Percentiles rank a stretch among this genome's conserved stretches.
phyloP scores from a whole-genome alignment of 2,888 invertebrate species.

The Macroteleia sp. region DNA sequence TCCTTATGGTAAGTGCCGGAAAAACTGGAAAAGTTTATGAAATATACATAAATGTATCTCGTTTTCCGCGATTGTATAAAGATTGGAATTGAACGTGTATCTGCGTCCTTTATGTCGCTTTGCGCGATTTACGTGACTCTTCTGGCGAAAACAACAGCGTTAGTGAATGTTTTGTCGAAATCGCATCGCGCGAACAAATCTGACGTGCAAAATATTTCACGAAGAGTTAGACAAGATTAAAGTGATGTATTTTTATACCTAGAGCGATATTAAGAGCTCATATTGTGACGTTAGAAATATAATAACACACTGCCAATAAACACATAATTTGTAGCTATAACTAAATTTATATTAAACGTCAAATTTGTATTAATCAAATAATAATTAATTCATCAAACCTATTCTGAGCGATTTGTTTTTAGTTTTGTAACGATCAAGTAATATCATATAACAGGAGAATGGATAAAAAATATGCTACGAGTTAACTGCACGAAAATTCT shows the following conservation, averaged over 20 bases:
- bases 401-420: no score
- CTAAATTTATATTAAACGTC: no score
- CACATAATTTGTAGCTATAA: no score
- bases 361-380: no score
- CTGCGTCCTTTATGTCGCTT: conserved; percentile 40
- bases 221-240: conserved; percentile 26
- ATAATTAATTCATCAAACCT: no score
- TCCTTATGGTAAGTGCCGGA: conserved; percentile 56
- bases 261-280: no score
- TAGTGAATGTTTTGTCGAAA: conserved; percentile 49
- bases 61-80: conserved; percentile 52
- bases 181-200: conserved; percentile 38
- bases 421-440: no score
- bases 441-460: no score
- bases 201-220: conserved; percentile 34
- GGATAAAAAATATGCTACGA: no score
- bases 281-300: no score
- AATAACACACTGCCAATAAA: no score
- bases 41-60: conserved; percentile 62
- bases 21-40: conserved; percentile 57
- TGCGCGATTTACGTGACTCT: conserved; percentile 46
- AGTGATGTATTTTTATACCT: conserved; percentile 19
- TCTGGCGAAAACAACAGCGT: conserved; percentile 40
- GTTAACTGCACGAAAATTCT: conserved; percentile 26
- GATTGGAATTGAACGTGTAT: conserved; percentile 52